phyloP scores from a whole-genome alignment of 2,113 vertebrate species.

The Papio anubis region DNA sequence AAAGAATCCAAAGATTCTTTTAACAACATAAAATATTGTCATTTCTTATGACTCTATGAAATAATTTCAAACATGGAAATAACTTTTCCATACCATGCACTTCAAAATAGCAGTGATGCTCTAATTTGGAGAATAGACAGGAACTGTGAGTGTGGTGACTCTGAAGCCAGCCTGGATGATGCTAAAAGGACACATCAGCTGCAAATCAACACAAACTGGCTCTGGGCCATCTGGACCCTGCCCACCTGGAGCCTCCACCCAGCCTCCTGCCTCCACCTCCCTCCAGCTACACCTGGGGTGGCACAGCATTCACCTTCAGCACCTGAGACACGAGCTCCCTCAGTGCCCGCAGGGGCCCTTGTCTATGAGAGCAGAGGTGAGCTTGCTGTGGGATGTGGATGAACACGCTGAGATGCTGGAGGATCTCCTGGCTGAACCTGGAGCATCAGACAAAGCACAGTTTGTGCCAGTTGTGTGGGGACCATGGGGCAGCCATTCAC shows the following conservation, averaged over 20 bases:
- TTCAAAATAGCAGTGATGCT: not conserved
- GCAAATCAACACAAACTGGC: not conserved
- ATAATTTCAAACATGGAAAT: too few relatives aligned
- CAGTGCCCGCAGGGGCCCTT: too few relatives aligned
- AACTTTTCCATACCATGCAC: not conserved
- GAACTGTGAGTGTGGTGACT: rapidly evolving
- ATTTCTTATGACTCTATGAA: not conserved
- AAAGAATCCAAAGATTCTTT: not conserved
- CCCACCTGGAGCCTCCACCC: not conserved
- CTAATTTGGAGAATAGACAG: too few relatives aligned
- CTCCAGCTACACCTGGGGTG: rapidly evolving
- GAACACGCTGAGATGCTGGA: not conserved
- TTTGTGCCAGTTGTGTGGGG: not conserved
- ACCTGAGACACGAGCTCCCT: too few relatives aligned
- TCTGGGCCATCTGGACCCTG: not conserved
- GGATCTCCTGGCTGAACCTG: not conserved
- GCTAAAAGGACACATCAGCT: rapidly evolving
- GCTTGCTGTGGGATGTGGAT: not conserved
- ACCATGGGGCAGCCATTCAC: not conserved
- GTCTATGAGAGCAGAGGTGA: too few relatives aligned
- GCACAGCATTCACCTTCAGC: rapidly evolving
- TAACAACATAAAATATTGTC: not conserved
- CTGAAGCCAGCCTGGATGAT: not conserved
- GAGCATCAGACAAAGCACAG: not conserved
- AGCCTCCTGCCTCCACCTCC: not conserved